phyloP scores from a whole-genome alignment of 2,113 vertebrate genomes.

The Tragelaphus imberbis region DNA sequence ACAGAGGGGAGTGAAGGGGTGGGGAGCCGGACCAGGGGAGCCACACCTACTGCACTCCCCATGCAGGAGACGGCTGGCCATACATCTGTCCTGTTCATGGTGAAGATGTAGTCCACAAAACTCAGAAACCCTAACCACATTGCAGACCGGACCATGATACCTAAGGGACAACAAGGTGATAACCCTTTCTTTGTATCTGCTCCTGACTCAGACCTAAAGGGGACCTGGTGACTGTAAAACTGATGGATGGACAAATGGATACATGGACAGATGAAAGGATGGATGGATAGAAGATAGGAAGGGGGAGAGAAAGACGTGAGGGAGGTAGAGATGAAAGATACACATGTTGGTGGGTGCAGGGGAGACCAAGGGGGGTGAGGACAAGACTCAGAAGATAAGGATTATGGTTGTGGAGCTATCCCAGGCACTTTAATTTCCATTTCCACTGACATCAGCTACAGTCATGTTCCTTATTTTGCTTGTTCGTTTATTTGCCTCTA shows the following conservation, averaged over 20 bases:
- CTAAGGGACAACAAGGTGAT: conserved; percentile 69
- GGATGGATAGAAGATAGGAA: too few species aligned
- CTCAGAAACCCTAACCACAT: conserved; percentile 89
- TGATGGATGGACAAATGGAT: too few species aligned
- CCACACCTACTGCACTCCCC: too few species aligned
- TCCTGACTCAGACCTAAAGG: neutral
- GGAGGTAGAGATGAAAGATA: neutral
- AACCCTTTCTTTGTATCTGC: neutral
- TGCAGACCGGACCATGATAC: conserved; percentile 87
- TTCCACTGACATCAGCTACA: neutral
- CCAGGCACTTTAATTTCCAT: neutral
- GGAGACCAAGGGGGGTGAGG: neutral
- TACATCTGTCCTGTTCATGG: too few species aligned
- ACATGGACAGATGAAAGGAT: too few species aligned
- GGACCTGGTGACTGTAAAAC: too few species aligned
- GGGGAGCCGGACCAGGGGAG: too few species aligned
- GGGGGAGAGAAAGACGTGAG: neutral
- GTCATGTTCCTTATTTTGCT: neutral
- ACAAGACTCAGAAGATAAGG: neutral
- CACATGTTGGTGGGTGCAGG: neutral
- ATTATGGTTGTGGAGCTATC: neutral
- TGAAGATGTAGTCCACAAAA: conserved; percentile 77
- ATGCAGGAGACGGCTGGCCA: too few species aligned
- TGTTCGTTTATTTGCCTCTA: neutral
- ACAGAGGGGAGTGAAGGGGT: too few species aligned